Percentiles rank a stretch among this genome's conserved stretches.
Evolutionary conservation across 2,113 vertebrate genomes (phyloP).

Genomic region (Istiophorus platypterus): DNA sequence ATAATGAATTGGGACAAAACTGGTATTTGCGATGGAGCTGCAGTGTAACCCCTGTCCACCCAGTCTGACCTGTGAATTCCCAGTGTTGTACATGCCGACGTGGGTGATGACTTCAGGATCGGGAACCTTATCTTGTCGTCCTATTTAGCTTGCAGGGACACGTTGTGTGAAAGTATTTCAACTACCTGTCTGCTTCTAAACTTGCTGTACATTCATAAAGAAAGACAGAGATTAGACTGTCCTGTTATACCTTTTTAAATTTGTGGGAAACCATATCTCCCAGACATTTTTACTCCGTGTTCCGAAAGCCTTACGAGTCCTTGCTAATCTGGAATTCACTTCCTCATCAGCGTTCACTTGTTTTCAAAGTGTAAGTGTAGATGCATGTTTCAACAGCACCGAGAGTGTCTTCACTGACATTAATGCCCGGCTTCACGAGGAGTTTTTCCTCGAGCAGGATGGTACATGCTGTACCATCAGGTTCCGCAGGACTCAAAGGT

Average conservation of each 20-base stretch:
- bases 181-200: neutral
- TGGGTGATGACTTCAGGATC: neutral
- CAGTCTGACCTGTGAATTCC: neutral
- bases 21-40: neutral
- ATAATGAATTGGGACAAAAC: neutral
- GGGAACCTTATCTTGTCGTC: neutral
- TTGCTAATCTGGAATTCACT: constrained; percentile 28
- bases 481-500: constrained; percentile 38
- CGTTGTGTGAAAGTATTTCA: neutral
- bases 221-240: neutral
- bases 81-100: neutral
- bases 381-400: constrained; percentile 50
- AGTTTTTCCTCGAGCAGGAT: constrained; percentile 25
- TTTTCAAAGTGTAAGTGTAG: constrained; percentile 27
- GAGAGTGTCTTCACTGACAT: constrained; percentile 42
- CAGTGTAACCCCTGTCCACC: neutral
- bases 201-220: neutral
- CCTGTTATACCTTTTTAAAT: neutral
- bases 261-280: constrained; percentile 9
- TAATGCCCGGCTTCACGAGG: constrained; percentile 36
- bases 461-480: constrained; percentile 19
- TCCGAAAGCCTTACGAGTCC: constrained; percentile 17
- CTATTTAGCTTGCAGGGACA: constrained; percentile 14
- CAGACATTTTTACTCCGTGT: constrained; percentile 11
- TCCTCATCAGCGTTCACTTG: constrained; percentile 30